Evolutionary conservation across 2,888 invertebrate genomes (phyloP), one percentile per base, ranked within the genome.

Genomic region (Xylota sylvarum): DNA sequence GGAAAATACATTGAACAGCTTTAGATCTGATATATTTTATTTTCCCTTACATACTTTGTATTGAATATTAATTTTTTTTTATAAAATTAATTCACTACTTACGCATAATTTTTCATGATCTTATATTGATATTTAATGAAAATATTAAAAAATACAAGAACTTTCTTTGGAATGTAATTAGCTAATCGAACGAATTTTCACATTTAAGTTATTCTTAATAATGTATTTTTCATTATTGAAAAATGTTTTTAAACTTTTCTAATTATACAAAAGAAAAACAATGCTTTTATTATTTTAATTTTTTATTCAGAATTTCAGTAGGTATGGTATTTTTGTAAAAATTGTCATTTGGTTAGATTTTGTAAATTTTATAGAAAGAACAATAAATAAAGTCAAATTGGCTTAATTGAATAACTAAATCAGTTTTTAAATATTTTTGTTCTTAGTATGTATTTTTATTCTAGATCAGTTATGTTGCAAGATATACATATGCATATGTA

Each of bases 1-100:
- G 76, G 85, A 85, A 85, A 85, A 85, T 85, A 85, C 80, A 60
- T 67, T 74, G 19, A 81, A 76, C 70, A 65, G 69, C 69, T 70
- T 77, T 58, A 48, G 48, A 70, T 62, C 62, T 70, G 56, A 67
- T 73, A 65, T 80, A 48, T 80, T 65, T 56, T 43, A 40, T 60
- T 72, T 69, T 37, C 23, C 1, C 35, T 58, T 58, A 30, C 67
- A 62, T 85, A 85, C 17, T 46, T 62, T 23, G 43, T 85, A 81
- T 46, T 72, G 70, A 77, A 80, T 76, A 70, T 78, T 55, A 2
- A 23, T 78, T 62, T 78, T 65, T 78, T 62, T 78, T 65, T 78
- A 84, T 64, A 80, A 81, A 85, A 81, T 81, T 76, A 85, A 77
- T 85, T 85, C 77, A 72, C 85, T 85, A 85, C 85, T 84, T 84